These are phyloP conservation scores for Elephas maximus DNA, from an alignment of 2,113 vertebrate species.

Conservation along the genomic window DNA sequence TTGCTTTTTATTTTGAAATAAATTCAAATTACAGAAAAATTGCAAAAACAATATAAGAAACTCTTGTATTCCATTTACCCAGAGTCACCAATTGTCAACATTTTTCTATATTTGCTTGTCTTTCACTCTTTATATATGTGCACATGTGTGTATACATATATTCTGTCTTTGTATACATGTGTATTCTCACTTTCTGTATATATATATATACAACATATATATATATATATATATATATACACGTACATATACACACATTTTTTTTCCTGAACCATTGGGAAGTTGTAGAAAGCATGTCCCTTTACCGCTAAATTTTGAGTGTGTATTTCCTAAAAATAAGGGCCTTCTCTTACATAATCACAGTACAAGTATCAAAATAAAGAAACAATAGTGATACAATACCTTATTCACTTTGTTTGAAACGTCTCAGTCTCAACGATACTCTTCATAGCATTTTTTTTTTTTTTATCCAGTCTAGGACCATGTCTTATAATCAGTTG, in stretches of 20 bases:
- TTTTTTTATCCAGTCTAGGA: no score
- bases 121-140: background rate
- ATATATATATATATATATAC: background rate
- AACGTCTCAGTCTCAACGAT: background rate
- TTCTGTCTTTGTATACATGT: no score
- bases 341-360: no score
- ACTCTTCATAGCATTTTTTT: background rate
- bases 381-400: background rate
- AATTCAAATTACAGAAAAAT: constrained; percentile 23
- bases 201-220: background rate
- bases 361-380: background rate
- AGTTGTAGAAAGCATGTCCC: background rate
- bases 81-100: background rate
- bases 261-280: background rate
- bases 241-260: background rate
- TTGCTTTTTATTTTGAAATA: constrained; percentile 38
- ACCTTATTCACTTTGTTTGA: background rate
- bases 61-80: background rate
- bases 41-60: background rate
- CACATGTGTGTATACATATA: background rate
- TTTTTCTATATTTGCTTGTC: background rate
- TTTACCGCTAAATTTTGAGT: background rate
- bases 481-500: background rate
- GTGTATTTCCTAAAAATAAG: background rate
- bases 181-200: no score